Percentiles rank a stretch among this genome's conserved stretches.
phyloP scores from a whole-genome alignment of 1,140 invertebrate genomes.

The Temnothorax curvispinosus region DNA sequence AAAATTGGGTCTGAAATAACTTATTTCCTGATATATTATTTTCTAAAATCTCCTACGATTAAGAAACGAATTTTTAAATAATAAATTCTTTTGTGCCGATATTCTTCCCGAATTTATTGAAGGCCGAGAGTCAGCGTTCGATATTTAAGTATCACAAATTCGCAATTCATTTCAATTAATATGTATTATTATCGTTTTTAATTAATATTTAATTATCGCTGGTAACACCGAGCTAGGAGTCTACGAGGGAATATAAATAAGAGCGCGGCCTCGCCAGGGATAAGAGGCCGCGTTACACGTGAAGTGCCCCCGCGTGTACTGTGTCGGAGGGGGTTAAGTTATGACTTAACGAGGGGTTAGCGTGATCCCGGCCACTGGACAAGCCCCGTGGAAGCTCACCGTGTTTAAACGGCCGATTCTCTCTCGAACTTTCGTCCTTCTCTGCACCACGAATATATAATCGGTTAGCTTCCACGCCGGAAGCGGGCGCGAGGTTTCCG shows the following conservation, averaged over 20 bases:
- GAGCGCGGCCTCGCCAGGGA: conserved; percentile 46
- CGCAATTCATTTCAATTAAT: conserved; percentile 63
- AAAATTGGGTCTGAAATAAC: neutral
- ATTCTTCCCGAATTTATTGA: neutral
- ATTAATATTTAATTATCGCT: conserved; percentile 73
- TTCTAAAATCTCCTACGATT: neutral
- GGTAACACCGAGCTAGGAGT: neutral
- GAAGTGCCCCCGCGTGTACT: conserved; percentile 39
- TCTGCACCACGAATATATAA: conserved; percentile 75
- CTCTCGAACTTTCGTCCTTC: conserved; percentile 77
- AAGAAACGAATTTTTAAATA: no score
- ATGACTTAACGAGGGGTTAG: conserved; percentile 86
- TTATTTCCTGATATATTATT: neutral
- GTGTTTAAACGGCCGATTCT: conserved; percentile 80
- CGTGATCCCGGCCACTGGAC: conserved; percentile 81
- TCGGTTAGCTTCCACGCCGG: conserved; percentile 74
- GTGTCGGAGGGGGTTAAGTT: conserved; percentile 81
- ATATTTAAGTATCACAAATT: conserved; percentile 19
- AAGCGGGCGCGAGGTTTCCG: conserved; percentile 69
- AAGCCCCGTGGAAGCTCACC: conserved; percentile 76
- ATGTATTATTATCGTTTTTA: conserved; percentile 42
- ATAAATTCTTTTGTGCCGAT: neutral
- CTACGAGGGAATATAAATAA: conserved; percentile 73
- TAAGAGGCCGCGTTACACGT: conserved; percentile 32
- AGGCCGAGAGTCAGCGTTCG: neutral